Percentiles rank a stretch among this genome's conserved stretches.
Conservation (phyloP, 2,888 invertebrate species). For the Drosophila aldrichi region DNA sequence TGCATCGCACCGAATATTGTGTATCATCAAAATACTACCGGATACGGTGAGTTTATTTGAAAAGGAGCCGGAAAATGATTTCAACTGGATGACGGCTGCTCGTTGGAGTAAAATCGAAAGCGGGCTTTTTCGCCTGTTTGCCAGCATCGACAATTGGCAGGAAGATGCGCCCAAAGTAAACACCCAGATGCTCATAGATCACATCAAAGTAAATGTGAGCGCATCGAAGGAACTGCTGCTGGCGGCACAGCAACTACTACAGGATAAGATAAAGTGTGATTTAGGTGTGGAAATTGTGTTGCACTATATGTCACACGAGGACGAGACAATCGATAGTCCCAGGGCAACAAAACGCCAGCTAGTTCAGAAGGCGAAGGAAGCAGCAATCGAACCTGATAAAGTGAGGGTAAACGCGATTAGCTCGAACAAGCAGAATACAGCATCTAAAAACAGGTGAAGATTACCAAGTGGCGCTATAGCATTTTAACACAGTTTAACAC, state of each 20-base stretch:
- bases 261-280: background rate
- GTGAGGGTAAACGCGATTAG: background rate
- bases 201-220: slow-evolving; percentile 49
- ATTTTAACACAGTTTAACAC: background rate
- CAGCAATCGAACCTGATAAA: background rate
- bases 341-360: slow-evolving; percentile 24
- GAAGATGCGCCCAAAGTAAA: slow-evolving; percentile 37
- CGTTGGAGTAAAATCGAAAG: slow-evolving; percentile 56
- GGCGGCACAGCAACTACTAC: slow-evolving; percentile 17
- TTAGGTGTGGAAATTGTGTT: slow-evolving; percentile 41
- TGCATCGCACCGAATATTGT: slow-evolving; percentile 36
- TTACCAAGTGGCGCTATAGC: background rate
- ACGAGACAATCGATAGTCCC: background rate
- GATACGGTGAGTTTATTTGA: slow-evolving; percentile 24
- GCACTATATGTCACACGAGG: slow-evolving; percentile 35
- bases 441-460: slow-evolving; percentile 4
- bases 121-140: slow-evolving; percentile 41
- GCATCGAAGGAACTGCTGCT: slow-evolving; percentile 17
- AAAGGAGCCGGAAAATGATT: slow-evolving; percentile 35
- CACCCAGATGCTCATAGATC: slow-evolving; percentile 46
- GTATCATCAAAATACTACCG: slow-evolving; percentile 53
- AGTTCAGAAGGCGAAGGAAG: background rate
- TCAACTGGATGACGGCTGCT: slow-evolving; percentile 54
- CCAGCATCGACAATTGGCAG: slow-evolving; percentile 28
- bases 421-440: background rate